Conservation (phyloP, 2,888 invertebrate species). For the Coremacera marginata region DNA sequence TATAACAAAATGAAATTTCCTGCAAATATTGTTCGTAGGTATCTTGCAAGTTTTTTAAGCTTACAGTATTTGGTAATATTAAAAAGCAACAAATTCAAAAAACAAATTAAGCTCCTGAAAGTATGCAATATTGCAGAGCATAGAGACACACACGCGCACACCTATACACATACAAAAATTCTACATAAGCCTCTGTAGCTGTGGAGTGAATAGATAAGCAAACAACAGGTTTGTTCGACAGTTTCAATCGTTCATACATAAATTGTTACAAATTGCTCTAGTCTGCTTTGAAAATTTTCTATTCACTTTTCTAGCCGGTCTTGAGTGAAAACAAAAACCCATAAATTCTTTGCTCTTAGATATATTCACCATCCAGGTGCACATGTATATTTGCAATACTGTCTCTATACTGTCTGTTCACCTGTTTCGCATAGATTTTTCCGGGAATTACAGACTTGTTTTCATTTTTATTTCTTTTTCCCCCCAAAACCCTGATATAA, state of each 20-base stretch:
- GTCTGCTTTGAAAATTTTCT: neutral
- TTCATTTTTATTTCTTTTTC: neutral
- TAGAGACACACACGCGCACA: neutral
- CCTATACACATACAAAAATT: no score
- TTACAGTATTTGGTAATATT: no score
- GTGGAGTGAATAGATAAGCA: neutral
- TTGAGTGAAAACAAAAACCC: neutral
- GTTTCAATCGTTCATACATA: neutral
- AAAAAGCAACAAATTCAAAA: neutral
- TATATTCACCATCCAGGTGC: neutral
- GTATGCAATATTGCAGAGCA: neutral
- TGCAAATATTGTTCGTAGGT: no score
- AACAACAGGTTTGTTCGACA: neutral
- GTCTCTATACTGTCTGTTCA: neutral
- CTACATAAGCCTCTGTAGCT: neutral
- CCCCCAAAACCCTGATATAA: slow-evolving; percentile 40
- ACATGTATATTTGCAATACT: neutral
- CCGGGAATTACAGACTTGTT: neutral
- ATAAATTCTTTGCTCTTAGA: neutral
- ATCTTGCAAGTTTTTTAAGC: no score
- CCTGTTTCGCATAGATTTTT: neutral
- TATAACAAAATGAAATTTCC: no score
- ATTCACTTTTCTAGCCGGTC: neutral
- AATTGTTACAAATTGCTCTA: neutral
- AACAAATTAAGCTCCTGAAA: neutral